Evolutionary conservation across 2,888 invertebrate genomes (phyloP), one percentile per base, ranked within the genome.

Genomic region (Pegoplata infirma): DNA sequence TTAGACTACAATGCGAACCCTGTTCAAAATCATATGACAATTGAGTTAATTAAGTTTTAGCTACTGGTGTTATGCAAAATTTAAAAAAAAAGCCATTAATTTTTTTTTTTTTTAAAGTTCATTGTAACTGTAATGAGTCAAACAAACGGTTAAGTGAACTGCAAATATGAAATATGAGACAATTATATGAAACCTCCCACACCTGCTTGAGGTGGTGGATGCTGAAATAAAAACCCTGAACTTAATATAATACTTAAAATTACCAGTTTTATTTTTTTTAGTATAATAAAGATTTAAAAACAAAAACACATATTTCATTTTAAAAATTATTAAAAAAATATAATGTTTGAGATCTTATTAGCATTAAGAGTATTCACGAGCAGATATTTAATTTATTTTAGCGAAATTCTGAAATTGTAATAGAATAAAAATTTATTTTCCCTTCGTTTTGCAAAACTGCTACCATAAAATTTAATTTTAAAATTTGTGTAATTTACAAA

Each of bases 61-160:
- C 67, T 59, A 68, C 67, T 64, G 64, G 58, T 68, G 19, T 73
- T 63, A 58, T 25, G 17, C 40, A 53, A 46, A 46, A n/a, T n/a
- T n/a, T n/a, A n/a, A 12, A 17, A 47, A 61, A 72, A 44, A 16
- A 44, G 25, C 46, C 44, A 17, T 23, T 21, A 28, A 59, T n/a
- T 19, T 36, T 36, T 36, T 4, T n/a, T 19, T 36, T 36, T 36
- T 4, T 3, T 19, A 59, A 16, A 28, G 51, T 66, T 73, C 66
- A 74, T 66, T 59, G 59, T 46, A 53, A 46, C 5, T 47, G 16
- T 53, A 53, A 74, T 61, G 36, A 61, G n/a, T 61, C 47, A 67
- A 67, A 63, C 7, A 19, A 72, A 73, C 3, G 44, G 44, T 51
- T 1, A 25, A n/a, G 47, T 59, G 25, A 59, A 40, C 12, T 25